A percentile compares a stretch with the other conserved stretches of the same genome.
Conservation (phyloP, 2,113 vertebrate species). For the Xenopus borealis region DNA sequence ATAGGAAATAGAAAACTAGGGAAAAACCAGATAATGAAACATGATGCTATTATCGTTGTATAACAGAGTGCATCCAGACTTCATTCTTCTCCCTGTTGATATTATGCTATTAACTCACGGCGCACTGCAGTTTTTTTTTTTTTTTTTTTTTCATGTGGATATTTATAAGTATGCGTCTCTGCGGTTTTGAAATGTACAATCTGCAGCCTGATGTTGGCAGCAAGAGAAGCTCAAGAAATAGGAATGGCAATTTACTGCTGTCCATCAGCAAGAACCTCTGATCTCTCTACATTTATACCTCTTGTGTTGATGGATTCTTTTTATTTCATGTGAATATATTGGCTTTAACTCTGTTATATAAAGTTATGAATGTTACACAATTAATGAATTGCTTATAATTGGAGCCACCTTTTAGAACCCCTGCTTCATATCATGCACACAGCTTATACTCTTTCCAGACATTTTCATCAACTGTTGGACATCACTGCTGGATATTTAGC, state of each 20-base stretch:
- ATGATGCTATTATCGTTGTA: conserved; percentile 47
- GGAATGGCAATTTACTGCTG: neutral
- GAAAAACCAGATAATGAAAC: conserved; percentile 45
- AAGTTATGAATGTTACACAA: no score
- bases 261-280: no score
- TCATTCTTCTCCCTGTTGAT: conserved; percentile 37
- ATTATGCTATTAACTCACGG: conserved; percentile 36
- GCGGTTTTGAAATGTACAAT: conserved; percentile 35
- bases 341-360: no score
- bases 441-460: no score
- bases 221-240: neutral
- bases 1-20: conserved; percentile 43
- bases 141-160: conserved; percentile 7
- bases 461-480: no score
- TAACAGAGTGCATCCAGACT: conserved; percentile 45
- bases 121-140: conserved; percentile 21
- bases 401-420: no score
- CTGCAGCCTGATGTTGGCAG: conserved; percentile 17
- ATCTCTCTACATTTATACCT: no score
- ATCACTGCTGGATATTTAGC: no score
- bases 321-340: no score
- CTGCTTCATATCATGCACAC: no score
- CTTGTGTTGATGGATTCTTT: no score
- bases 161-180: conserved; percentile 10
- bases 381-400: no score